phyloP scores from a whole-genome alignment of 2,888 invertebrate genomes.

The Lepidochitona cinerea region DNA sequence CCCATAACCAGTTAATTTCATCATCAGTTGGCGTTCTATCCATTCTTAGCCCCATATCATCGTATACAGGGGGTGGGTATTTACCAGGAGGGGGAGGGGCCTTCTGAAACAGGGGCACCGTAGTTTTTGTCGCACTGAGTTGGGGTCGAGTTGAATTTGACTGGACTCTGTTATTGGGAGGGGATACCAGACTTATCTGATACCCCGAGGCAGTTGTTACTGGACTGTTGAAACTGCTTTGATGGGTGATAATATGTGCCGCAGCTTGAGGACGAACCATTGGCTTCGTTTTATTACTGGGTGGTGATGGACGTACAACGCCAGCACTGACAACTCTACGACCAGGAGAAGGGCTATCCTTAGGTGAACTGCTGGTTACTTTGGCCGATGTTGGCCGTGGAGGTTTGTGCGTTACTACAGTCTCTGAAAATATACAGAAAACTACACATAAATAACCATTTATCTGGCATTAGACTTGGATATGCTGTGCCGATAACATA shows the following conservation, averaged over 20 bases:
- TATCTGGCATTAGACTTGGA: too few species aligned
- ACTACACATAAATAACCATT: too few species aligned
- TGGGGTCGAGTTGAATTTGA: neutral
- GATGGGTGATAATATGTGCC: slow-evolving; percentile 58
- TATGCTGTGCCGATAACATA: too few species aligned
- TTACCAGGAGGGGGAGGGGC: slow-evolving; percentile 14
- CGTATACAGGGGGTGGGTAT: slow-evolving; percentile 38
- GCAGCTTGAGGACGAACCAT: slow-evolving; percentile 50
- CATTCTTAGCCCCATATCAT: slow-evolving; percentile 47
- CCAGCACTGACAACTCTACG: slow-evolving; percentile 37
- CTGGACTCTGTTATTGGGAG: neutral
- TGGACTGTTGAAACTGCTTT: slow-evolving; percentile 5
- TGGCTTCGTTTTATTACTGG: neutral
- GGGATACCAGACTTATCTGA: neutral
- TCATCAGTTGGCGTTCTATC: slow-evolving; percentile 70
- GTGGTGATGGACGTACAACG: slow-evolving; percentile 30
- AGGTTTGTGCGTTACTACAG: slow-evolving; percentile 24
- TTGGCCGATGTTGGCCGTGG: slow-evolving; percentile 51
- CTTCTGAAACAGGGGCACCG: neutral
- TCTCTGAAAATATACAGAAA: neutral
- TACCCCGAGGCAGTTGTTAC: slow-evolving; percentile 18
- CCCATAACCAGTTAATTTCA: slow-evolving; percentile 68
- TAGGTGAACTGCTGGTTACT: slow-evolving; percentile 14
- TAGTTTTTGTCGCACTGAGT: neutral
- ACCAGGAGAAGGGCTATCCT: neutral